Evolutionary conservation across 2,888 invertebrate genomes (phyloP), one percentile per base, ranked within the genome.

Genomic region (Myopa testacea): DNA sequence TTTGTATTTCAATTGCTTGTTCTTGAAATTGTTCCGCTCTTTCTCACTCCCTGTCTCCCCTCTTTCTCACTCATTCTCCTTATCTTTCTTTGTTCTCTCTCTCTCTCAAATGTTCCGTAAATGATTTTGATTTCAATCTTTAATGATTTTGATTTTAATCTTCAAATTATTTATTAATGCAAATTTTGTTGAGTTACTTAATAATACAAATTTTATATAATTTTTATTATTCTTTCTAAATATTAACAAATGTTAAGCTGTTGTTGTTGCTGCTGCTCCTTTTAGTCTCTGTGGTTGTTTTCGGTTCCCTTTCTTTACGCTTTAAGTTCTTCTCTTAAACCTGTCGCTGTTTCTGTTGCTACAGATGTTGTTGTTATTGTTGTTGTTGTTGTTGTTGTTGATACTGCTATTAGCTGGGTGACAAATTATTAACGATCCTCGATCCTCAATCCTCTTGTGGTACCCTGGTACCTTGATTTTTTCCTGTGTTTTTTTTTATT

Each of bases 371-470:
- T 60, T 16, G 10, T 80, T 62, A 63, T 78, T 68, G 62, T 60
- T 58, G 63, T 60, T 16, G 10, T 80, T 62, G 70, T 78, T 68
- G 62, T 60, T 58, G 63, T 74, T 40, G 65, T 75, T 68, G 38
- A 58, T 26, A 26, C 14, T 45, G 45, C 68, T 60, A 75, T 68
- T 68, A 58, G 68, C 85, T 82, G 82, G 83, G 85, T 87, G 88
- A 87, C 88, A 88, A 88, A 87, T 88, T 87, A 88, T 86, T 87
- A 87, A 87, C 85, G 87, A 85, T 85, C 84, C 81, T 77, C 71
- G 40, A 6, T 40, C 7, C 45, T 45, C 26, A 26, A 26, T 26
- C 26, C 76, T 77, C 63, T 72, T 78, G 75, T 14, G 63, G 73
- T 78, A 78, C 77, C 74, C 79, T 78, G 79, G 82, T 8, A 7